Base-by-base conservation (phyloP, 53 echinoderm and acorn worm genomes). In the Echinarachnius parma region DNA sequence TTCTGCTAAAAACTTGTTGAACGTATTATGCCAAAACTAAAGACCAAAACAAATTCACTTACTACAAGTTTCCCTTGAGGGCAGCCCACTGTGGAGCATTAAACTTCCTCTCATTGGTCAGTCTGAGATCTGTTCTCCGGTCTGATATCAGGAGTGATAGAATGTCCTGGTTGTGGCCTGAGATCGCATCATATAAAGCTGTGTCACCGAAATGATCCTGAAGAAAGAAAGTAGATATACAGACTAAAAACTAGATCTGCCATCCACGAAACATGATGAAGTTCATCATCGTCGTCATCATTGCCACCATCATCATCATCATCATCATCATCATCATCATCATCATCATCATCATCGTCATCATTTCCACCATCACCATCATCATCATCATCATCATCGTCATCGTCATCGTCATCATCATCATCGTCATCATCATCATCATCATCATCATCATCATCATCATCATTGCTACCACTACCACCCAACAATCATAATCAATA, bases 161-260 rank as follows among this genome's bases (percentile, higher is more conserved):
- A 20, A 72, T 34, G 1, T 34, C 14, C 16, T 46, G 27, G 39
- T 26, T 55, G 18, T 56, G 56, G 5, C 37, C 57, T 9, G 13
- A 26, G 27, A 72, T 36, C 5, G 74, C 74, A 39, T 72, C 74
- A 9, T 72, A 58, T 1, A 72, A 28, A 5, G 74, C 58, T 2
- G 74, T 72, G 58, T 72, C 74, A 39, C 57, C 74, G 28, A 72
- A 55, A 24, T 56, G 55, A 27, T 72, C 74, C 74, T 72, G 31
- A 3, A 37, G 29, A n/a, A n/a, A n/a, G n/a, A n/a, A n/a, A n/a
- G n/a, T n/a, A n/a, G 62, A 10, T n/a, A 1, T 62, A 33, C 15
- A 4, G 34, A 57, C 16, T n/a, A n/a, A n/a, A n/a, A n/a, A n/a
- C n/a, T n/a, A n/a, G n/a, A n/a, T n/a, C n/a, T n/a, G n/a, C n/a